A percentile compares a stretch with the other conserved stretches of the same genome.
Evolutionary conservation across 2,113 vertebrate species (phyloP).

Genomic region (Neofelis nebulosa): DNA sequence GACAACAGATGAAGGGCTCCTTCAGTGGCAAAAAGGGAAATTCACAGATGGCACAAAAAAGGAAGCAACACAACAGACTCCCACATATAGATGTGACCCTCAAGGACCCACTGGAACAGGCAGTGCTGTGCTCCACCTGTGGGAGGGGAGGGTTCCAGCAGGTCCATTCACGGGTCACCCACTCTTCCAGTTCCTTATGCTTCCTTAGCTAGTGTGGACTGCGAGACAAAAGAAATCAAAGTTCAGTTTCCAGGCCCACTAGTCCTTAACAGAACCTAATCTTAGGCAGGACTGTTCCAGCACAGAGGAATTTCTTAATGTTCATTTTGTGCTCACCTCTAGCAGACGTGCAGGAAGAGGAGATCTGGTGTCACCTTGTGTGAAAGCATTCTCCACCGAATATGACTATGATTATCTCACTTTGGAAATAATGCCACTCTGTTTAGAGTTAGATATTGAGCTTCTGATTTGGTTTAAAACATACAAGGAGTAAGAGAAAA

Average conservation of each 20-base stretch:
- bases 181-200: background rate
- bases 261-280: background rate
- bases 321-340: background rate
- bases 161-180: background rate
- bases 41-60: background rate
- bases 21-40: background rate
- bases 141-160: background rate
- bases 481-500: conserved; percentile 1
- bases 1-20: background rate
- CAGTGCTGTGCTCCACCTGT: background rate
- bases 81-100: background rate
- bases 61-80: background rate
- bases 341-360: background rate
- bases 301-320: background rate
- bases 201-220: background rate
- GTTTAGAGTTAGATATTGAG: background rate
- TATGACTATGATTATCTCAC: background rate
- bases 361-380: background rate
- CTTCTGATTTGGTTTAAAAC: conserved; percentile 22
- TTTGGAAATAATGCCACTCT: background rate
- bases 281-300: background rate
- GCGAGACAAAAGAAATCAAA: background rate
- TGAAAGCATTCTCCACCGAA: background rate
- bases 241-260: background rate
- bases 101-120: background rate